Evolutionary conservation across 2,113 vertebrate genomes (phyloP).

Genomic region (Seriola dumerili): DNA sequence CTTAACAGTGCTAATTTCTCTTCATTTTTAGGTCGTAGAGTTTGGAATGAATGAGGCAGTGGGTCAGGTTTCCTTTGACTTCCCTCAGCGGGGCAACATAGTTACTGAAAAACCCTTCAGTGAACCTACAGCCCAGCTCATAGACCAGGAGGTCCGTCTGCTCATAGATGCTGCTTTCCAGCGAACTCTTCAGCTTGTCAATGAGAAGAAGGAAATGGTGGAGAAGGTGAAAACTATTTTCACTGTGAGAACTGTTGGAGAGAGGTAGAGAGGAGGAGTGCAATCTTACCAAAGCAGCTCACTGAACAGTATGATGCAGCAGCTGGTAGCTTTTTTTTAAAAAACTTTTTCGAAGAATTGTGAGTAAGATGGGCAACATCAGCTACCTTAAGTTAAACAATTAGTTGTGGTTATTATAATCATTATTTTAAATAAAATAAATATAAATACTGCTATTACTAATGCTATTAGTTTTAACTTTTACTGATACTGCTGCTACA

Average conservation of each 20-base stretch:
- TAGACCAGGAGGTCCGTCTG: conserved; percentile 85
- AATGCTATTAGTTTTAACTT: background rate
- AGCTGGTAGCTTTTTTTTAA: background rate
- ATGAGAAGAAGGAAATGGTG: conserved; percentile 90
- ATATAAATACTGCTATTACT: background rate
- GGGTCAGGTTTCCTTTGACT: conserved; percentile 95
- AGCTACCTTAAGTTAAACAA: background rate
- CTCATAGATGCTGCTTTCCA: conserved; percentile 83
- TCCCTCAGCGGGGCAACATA: conserved; percentile 90
- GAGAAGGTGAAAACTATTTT: conserved; percentile 88
- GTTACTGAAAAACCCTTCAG: conserved; percentile 95
- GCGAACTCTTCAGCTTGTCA: conserved; percentile 80
- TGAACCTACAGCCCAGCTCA: conserved; percentile 85
- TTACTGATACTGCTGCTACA: background rate
- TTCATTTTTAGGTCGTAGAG: conserved; percentile 88
- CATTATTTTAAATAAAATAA: background rate
- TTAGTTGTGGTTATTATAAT: background rate
- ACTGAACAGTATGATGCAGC: background rate
- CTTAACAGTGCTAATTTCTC: background rate
- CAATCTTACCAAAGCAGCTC: background rate
- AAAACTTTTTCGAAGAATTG: no score
- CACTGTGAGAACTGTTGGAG: conserved; percentile 23
- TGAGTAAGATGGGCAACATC: background rate
- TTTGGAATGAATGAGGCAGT: conserved; percentile 97
- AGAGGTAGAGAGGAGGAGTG: conserved; percentile 73